Percentiles rank a stretch among this genome's conserved stretches.
Conservation (phyloP, 2,797 vertebrate species). For the Microctenopoma stevenorrisi region DNA sequence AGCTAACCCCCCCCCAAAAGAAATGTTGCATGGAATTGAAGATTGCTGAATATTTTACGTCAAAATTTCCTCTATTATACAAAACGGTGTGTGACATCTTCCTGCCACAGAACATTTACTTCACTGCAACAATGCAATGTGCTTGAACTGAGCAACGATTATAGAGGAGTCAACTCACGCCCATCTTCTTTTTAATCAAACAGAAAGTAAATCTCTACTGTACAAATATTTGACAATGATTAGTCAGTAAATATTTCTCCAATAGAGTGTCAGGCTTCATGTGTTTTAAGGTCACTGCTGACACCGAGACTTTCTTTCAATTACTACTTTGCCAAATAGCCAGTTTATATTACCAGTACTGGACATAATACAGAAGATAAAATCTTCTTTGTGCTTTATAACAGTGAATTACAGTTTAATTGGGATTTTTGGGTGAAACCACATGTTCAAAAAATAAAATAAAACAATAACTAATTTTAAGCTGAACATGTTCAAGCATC, state of each 20-base stretch:
- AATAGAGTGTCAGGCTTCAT: conserved; percentile 43
- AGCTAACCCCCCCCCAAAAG: conserved; percentile 70
- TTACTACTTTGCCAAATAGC: conserved; percentile 49
- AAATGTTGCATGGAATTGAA: conserved; percentile 86
- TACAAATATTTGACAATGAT: conserved; percentile 77
- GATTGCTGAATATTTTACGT: conserved; percentile 79
- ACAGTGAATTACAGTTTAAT: conserved; percentile 38
- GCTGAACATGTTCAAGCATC: conserved; percentile 27
- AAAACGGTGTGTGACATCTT: conserved; percentile 60
- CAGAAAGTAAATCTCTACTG: conserved; percentile 65
- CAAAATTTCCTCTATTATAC: conserved; percentile 59
- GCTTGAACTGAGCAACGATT: conserved; percentile 46
- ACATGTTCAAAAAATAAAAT: conserved; percentile 1
- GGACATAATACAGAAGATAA: conserved; percentile 41
- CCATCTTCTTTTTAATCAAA: conserved; percentile 63
- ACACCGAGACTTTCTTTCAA: conserved; percentile 54
- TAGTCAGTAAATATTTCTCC: conserved; percentile 67
- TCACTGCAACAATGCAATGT: conserved; percentile 56
- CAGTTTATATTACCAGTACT: conserved; percentile 52
- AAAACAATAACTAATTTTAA: conserved; percentile 15
- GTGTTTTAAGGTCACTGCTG: conserved; percentile 50
- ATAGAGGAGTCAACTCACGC: conserved; percentile 58
- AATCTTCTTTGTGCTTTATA: conserved; percentile 73
- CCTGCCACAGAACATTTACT: conserved; percentile 45
- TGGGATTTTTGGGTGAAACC: conserved; percentile 20